These are phyloP conservation scores for Pontoporia blainvillei DNA, from an alignment of 2,113 vertebrate species.

Conservation along the genomic window DNA sequence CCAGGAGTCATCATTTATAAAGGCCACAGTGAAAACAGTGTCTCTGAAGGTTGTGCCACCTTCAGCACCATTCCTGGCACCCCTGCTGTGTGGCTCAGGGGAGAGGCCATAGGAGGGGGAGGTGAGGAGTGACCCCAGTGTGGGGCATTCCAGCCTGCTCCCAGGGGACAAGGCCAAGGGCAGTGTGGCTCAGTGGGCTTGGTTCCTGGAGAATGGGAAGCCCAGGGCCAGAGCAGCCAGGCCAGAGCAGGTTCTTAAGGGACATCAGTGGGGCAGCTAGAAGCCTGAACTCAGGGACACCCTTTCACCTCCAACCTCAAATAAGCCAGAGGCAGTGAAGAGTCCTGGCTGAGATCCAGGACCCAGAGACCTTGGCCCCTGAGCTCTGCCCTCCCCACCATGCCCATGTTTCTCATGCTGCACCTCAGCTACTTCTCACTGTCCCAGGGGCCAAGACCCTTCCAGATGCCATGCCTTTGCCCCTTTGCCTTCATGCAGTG, in stretches of 20 bases:
- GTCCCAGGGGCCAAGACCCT: not conserved
- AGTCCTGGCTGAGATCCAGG: not conserved
- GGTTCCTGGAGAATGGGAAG: not conserved
- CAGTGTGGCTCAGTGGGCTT: not conserved
- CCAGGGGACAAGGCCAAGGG: not conserved
- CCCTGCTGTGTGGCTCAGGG: not conserved
- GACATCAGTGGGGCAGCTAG: not conserved
- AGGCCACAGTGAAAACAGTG: not conserved
- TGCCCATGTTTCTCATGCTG: accelerated
- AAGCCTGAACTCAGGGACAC: not conserved
- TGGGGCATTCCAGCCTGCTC: not conserved
- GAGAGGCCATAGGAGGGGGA: not conserved
- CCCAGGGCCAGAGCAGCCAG: not conserved
- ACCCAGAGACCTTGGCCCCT: not conserved
- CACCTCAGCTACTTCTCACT: not conserved
- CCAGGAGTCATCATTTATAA: not conserved
- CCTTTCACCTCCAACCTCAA: not conserved
- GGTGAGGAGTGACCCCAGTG: not conserved
- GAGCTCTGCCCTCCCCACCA: not conserved
- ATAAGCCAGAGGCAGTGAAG: not conserved
- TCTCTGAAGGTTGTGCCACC: not conserved
- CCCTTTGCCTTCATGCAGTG: not conserved
- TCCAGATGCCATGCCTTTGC: not conserved
- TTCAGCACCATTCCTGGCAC: not conserved
- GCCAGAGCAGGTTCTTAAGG: not conserved